Percentiles rank a stretch among this genome's conserved stretches.
Conservation (phyloP, 1,140 invertebrate genomes). For the Aricia agestis region DNA sequence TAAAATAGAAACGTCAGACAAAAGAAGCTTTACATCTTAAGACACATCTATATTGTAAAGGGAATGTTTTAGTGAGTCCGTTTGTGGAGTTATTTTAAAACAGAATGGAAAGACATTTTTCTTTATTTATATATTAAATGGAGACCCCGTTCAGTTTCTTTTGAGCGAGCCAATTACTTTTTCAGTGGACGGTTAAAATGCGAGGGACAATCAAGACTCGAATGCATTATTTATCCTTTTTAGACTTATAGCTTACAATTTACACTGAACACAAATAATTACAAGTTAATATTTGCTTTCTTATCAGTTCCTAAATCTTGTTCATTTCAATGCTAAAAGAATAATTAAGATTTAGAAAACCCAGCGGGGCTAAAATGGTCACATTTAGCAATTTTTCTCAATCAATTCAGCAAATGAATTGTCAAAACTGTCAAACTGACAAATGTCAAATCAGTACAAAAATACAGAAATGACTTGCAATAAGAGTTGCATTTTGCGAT, state of each 20-base stretch:
- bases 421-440: too few relatives aligned
- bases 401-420: too few relatives aligned
- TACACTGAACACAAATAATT: neutral
- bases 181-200: conserved; percentile 9
- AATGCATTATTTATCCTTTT: neutral
- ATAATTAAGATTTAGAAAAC: too few relatives aligned
- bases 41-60: conserved; percentile 14
- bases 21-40: conserved; percentile 15
- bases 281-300: neutral
- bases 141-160: conserved; percentile 3
- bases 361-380: too few relatives aligned
- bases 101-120: conserved; percentile 12
- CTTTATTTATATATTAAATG: conserved; percentile 14
- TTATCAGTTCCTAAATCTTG: neutral
- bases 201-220: neutral
- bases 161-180: conserved; percentile 2
- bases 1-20: conserved; percentile 11
- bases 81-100: conserved; percentile 14
- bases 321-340: neutral
- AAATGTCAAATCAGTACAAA: too few relatives aligned
- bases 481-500: too few relatives aligned
- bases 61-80: conserved; percentile 10
- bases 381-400: too few relatives aligned
- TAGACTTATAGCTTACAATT: neutral
- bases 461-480: too few relatives aligned